Evolutionary conservation across 2,113 vertebrate genomes (phyloP).

Genomic region (Megaceryle torquata): DNA sequence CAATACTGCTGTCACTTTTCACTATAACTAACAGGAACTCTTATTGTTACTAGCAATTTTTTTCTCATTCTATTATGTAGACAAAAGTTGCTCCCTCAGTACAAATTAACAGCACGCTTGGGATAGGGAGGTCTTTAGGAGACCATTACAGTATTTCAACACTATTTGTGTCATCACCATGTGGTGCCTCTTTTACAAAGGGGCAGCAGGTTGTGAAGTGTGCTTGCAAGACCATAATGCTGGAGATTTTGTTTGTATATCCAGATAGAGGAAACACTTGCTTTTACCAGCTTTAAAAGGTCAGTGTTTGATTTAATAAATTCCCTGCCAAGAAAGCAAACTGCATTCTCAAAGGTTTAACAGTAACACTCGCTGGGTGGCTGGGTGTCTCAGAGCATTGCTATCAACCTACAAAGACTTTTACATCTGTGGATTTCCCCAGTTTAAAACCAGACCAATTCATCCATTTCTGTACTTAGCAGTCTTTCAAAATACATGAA

Average conservation of each 20-base stretch:
- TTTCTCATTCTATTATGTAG: neutral
- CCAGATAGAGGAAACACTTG: neutral
- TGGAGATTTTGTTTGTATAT: neutral
- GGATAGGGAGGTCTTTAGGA: constrained; percentile 1
- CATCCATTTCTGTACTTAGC: neutral
- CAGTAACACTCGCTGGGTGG: neutral
- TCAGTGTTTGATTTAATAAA: constrained; percentile 47
- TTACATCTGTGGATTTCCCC: neutral
- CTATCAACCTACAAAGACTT: neutral
- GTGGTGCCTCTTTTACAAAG: neutral
- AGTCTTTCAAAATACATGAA: neutral
- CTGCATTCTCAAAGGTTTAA: constrained; percentile 35
- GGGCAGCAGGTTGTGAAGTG: neutral
- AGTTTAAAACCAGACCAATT: neutral
- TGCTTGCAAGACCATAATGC: neutral
- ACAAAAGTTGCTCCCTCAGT: neutral
- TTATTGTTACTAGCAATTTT: neutral
- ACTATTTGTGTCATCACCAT: neutral
- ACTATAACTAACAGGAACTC: neutral
- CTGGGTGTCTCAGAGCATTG: neutral
- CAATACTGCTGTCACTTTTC: neutral
- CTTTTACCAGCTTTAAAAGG: constrained; percentile 22
- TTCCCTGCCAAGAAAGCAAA: constrained; percentile 39
- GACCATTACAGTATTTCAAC: neutral
- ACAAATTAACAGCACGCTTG: neutral